Conservation (phyloP, 35 echinoderm and acorn worm species). For the Heliocidaris erythrogramma region DNA sequence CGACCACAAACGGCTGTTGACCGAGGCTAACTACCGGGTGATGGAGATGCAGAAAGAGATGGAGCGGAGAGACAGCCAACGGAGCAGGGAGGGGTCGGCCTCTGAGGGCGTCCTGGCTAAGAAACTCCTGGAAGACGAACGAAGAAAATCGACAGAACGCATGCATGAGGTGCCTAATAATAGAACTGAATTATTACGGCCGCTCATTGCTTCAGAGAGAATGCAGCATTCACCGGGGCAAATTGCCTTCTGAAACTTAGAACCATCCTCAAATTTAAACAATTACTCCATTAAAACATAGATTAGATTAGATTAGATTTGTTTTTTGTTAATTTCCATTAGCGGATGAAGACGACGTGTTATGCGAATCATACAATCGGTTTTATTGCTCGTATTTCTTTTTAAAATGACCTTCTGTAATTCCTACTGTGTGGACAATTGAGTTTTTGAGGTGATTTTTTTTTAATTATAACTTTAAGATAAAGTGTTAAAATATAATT, state of each 20-base stretch:
- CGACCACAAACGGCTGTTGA: conserved; percentile 79
- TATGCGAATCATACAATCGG: too few relatives aligned
- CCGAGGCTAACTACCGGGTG: conserved; percentile 84
- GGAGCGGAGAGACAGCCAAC: conserved; percentile 56
- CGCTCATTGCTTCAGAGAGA: neutral
- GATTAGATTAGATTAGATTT: too few relatives aligned
- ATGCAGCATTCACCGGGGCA: neutral
- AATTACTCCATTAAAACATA: neutral
- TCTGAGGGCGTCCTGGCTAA: conserved; percentile 62
- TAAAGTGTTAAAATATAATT: too few relatives aligned
- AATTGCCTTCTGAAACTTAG: neutral
- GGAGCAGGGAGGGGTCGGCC: conserved; percentile 62
- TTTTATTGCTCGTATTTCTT: too few relatives aligned
- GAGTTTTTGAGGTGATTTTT: too few relatives aligned
- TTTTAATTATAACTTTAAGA: too few relatives aligned
- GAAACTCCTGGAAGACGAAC: conserved; percentile 80
- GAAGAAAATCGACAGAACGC: conserved; percentile 30
- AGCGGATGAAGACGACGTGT: too few relatives aligned
- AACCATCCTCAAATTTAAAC: neutral
- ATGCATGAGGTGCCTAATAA: conserved; percentile 64
- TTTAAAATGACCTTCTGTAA: too few relatives aligned
- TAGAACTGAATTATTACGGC: neutral
- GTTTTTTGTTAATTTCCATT: too few relatives aligned
- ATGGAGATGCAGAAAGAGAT: conserved; percentile 80
- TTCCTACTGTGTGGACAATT: too few relatives aligned